Evolutionary conservation across 2,113 vertebrate species (phyloP).

Genomic region (Phaethornis superciliosus): DNA sequence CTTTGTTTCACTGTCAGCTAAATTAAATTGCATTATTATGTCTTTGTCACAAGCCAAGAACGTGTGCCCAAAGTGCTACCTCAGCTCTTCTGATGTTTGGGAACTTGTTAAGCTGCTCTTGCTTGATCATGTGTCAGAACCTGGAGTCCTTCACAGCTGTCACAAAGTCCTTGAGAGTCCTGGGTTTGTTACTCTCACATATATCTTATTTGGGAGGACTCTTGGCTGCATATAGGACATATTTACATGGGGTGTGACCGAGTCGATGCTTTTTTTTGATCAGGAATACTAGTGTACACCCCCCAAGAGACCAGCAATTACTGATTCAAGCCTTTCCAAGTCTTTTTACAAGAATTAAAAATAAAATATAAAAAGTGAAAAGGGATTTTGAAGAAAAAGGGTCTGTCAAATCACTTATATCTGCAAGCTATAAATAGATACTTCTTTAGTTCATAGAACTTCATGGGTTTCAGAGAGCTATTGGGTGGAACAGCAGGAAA

Average conservation of each 20-base stretch:
- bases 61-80: conserved; percentile 30
- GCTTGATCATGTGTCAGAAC: not conserved
- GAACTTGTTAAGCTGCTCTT: conserved; percentile 38
- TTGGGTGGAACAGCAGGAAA: not conserved
- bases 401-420: not conserved
- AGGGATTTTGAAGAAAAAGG: not conserved
- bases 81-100: conserved; percentile 58
- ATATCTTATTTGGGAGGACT: not conserved
- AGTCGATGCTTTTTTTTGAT: not conserved
- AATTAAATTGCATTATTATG: conserved; percentile 64
- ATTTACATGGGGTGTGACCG: not conserved
- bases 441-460: not conserved
- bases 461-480: conserved; percentile 2
- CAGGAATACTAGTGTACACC: not conserved
- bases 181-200: not conserved
- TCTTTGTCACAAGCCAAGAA: conserved; percentile 38
- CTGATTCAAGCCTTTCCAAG: not conserved
- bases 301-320: not conserved
- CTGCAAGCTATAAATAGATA: conserved; percentile 19
- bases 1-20: conserved; percentile 58
- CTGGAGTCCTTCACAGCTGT: conserved; percentile 45
- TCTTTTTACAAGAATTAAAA: not conserved
- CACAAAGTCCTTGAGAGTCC: conserved; percentile 33
- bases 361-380: not conserved
- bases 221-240: not conserved